phyloP scores from a whole-genome alignment of 2,797 vertebrate genomes.

The Sardinella longiceps region DNA sequence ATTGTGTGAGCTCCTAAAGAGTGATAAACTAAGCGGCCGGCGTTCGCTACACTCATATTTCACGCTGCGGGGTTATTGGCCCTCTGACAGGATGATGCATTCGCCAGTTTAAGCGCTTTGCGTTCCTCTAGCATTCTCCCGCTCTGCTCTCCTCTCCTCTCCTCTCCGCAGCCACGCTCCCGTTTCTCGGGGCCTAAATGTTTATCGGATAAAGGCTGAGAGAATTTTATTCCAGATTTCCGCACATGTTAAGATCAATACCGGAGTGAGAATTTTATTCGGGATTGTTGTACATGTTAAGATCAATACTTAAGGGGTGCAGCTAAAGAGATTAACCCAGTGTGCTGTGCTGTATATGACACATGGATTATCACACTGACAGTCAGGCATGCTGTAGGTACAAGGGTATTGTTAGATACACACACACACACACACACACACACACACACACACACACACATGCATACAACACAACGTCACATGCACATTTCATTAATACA shows the following conservation, averaged over 20 bases:
- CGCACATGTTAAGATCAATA: neutral
- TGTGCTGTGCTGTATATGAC: neutral
- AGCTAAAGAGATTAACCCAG: neutral
- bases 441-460: neutral
- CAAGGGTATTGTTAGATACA: neutral
- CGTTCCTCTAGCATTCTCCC: neutral
- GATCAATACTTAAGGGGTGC: neutral
- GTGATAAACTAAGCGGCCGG: neutral
- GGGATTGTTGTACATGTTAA: neutral
- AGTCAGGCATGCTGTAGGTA: neutral
- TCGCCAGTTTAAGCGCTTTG: neutral
- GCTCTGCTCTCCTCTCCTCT: neutral
- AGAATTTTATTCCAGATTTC: neutral
- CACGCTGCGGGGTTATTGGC: neutral
- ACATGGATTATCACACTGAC: neutral
- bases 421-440: neutral
- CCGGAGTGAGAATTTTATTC: neutral
- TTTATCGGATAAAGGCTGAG: neutral
- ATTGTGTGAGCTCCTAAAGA: neutral
- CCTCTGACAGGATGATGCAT: conserved; percentile 6
- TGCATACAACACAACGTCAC: too few relatives aligned
- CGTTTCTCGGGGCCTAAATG: neutral
- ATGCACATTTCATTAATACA: too few relatives aligned
- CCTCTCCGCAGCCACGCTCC: neutral
- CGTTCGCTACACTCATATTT: neutral